Evolutionary conservation across 2,888 invertebrate species (phyloP), one percentile per base, ranked within the genome.

Genomic region (Tricholauxania praeusta): DNA sequence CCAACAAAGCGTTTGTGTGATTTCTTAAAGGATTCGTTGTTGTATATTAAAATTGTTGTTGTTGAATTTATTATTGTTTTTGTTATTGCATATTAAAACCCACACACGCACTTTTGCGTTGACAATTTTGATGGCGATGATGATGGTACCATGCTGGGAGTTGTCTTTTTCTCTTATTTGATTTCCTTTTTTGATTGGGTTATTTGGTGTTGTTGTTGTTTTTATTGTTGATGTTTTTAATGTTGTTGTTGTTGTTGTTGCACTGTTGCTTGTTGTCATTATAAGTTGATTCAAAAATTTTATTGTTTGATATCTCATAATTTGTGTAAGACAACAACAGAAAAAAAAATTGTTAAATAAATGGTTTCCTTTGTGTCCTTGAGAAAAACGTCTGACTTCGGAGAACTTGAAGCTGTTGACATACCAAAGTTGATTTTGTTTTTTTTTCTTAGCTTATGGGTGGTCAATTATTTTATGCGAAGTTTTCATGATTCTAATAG

Each of bases 81-180:
- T 66, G 14, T 64, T 51, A 14, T n/a, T 49, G 28, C 48, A 52
- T 62, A n/a, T 71, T 32, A 63, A 49, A 63, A 59, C 60, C 68
- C 64, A 64, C 69, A 63, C 71, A 67, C 55, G 63, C 59, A 17
- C 64, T 64, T 15, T 14, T 28, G 68, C 74, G 71, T 60, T 71
- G 72, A 75, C 75, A 73, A 52, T 57, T 71, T 64, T 65, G 64
- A 72, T 71, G 71, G 68, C 72, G 64, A 22, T 71, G 71, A 39
- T 71, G 72, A 72, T 72, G 72, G 71, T 60, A 49, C 55, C 73
- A 71, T 15, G 66, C 73, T 73, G 71, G n/a, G 63, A 39, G 10
- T 39, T 10, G 39, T 39, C 10, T 39, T 10, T 15, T 5, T 22
- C 17, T 49, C 17, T 52, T 28, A 17, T 59, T 53, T 39, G 53